Conservation (phyloP, 1,140 invertebrate genomes). For the Neodiprion fabricii region DNA sequence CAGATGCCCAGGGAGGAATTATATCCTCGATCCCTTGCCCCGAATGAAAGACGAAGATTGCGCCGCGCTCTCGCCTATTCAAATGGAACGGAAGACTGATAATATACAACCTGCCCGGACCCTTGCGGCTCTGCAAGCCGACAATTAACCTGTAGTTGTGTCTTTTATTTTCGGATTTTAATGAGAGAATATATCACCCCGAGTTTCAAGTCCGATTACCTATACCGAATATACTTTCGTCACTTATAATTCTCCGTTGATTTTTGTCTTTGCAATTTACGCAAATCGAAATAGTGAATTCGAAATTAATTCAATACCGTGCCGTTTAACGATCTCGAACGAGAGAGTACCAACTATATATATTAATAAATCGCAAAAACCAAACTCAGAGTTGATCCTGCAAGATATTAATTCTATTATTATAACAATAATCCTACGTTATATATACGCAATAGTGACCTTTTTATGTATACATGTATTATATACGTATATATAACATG, state of each 20-base stretch:
- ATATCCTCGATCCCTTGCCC: neutral
- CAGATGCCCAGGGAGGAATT: neutral
- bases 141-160: too few species aligned
- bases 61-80: neutral
- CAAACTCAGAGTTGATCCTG: neutral
- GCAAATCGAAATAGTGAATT: too few species aligned
- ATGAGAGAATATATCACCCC: too few species aligned
- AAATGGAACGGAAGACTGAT: neutral
- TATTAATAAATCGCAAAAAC: neutral
- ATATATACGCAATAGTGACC: too few species aligned
- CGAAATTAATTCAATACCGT: neutral
- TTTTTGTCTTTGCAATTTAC: too few species aligned
- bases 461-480: too few species aligned
- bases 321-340: neutral
- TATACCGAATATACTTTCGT: too few species aligned
- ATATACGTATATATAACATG: neutral
- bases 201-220: too few species aligned
- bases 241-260: too few species aligned
- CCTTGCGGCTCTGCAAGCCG: neutral
- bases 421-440: too few species aligned
- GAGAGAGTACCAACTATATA: neutral
- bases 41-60: neutral
- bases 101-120: neutral
- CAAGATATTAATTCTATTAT: conserved; percentile 5
- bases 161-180: too few species aligned